phyloP scores from a whole-genome alignment of 2,888 invertebrate genomes.

The Dichetophora obliterata region DNA sequence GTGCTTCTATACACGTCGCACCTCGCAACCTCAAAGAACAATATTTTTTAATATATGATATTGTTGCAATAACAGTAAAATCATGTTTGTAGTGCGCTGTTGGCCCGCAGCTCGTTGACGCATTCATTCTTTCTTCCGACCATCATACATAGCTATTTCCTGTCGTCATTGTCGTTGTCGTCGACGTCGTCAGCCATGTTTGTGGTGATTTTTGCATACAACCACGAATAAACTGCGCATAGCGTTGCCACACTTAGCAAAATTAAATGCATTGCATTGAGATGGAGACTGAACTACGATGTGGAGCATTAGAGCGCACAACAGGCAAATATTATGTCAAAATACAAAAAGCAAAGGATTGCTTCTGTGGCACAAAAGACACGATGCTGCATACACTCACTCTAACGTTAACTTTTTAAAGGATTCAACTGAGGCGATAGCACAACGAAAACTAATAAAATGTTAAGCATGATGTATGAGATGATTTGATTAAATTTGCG shows the following conservation, averaged over 20 bases:
- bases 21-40: neutral
- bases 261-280: neutral
- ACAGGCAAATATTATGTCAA: neutral
- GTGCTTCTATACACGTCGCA: neutral
- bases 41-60: slow-evolving; percentile 13
- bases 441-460: slow-evolving; percentile 14
- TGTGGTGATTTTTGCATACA: slow-evolving; percentile 12
- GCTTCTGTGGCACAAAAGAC: neutral
- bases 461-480: slow-evolving; percentile 17
- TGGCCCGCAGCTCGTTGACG: neutral
- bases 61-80: slow-evolving; percentile 21
- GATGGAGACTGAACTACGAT: no score
- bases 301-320: no score
- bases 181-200: slow-evolving; percentile 6
- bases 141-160: neutral
- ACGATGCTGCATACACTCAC: neutral
- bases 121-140: neutral
- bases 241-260: neutral
- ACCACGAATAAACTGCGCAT: neutral
- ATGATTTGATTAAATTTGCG: slow-evolving; percentile 23
- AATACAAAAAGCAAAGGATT: neutral
- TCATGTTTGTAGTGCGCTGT: neutral
- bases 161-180: no score
- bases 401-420: neutral
- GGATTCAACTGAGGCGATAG: neutral